Base-by-base conservation (phyloP, 2,113 vertebrate genomes). In the Catagonus wagneri region DNA sequence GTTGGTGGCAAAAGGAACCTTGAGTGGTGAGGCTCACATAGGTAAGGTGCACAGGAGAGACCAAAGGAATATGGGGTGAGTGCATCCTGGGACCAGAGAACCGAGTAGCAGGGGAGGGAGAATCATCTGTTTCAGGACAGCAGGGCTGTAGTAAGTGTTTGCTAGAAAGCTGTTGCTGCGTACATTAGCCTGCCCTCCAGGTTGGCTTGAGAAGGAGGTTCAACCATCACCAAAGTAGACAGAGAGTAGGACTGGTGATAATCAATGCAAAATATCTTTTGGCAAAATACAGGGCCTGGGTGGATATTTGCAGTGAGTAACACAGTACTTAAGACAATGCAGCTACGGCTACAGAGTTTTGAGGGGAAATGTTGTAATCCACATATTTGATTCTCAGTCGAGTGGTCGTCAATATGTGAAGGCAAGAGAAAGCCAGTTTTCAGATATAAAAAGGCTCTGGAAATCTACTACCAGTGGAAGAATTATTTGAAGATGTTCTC, bases 361-460 rank as follows among this genome's bases (percentile, higher is more conserved):
- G 29, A 85, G 39, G 52, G 60, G 52, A 95, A 74, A 17, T 50
- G 23, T 92, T 50, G 39, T 34, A 44, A 65, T 93, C 58, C 79
- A 56, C 29, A 25, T 84, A 78, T 72, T 80, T 71, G 80, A 87
- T 94, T 96, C 65, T 92, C 71, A 74, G 22, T 90, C 80, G 54
- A 61, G 27, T 68, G 90, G 76, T 92, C 72, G 61, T 71, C 88
- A 65, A 32, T 68, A 4, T 90, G 61, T 78, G 71, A 96, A 89
- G 80, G 81, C 19, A 86, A 34, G 27, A 65, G 71, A 80, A 89
- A n/a, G 19, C 85, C 27, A 75, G 50, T 44, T 92, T 87, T 96
- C 20, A 81, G 61, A 58, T 90, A 76, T 80, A 92, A 92, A 95
- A 87, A 84, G 13, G 20, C 13, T 76, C 22, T 65, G 81, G 65